Evolutionary conservation across 35 echinoderm and acorn worm species (phyloP).

Genomic region (Ptychodera flava): DNA sequence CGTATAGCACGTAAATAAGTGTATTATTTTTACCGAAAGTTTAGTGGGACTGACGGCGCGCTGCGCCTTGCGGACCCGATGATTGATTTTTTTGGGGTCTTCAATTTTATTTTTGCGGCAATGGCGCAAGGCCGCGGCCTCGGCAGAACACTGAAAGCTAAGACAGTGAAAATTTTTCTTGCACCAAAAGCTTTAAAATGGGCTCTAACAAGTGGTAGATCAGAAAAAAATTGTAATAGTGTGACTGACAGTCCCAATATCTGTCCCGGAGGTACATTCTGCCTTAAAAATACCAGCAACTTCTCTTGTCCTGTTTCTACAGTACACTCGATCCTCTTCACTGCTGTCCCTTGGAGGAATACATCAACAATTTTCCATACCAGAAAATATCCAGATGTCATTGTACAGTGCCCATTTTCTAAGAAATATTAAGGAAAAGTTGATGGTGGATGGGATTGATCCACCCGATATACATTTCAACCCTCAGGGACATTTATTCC

Average conservation of each 20-base stretch:
- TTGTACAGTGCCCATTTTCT: slow-evolving; percentile 86
- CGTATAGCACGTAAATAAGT: no score
- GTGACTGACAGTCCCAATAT: not conserved
- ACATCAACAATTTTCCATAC: slow-evolving; percentile 81
- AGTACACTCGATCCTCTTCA: slow-evolving; percentile 78
- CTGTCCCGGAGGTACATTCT: not conserved
- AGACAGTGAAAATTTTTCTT: no score
- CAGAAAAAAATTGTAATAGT: no score
- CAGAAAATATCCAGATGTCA: slow-evolving; percentile 87
- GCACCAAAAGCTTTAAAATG: no score
- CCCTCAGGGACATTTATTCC: slow-evolving; percentile 65
- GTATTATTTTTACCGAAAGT: no score
- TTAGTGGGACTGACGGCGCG: no score
- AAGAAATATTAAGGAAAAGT: slow-evolving; percentile 30
- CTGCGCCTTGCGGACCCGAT: no score
- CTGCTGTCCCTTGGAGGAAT: slow-evolving; percentile 74
- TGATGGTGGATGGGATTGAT: slow-evolving; percentile 54
- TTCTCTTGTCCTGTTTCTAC: not conserved
- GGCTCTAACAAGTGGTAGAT: no score
- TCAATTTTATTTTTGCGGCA: no score
- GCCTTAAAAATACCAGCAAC: not conserved
- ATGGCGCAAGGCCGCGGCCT: no score
- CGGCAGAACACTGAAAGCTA: no score
- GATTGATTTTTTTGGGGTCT: no score
- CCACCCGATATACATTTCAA: slow-evolving; percentile 96